Base-by-base conservation (phyloP, 2,888 invertebrate species). In the Scaptomyza reducta region DNA sequence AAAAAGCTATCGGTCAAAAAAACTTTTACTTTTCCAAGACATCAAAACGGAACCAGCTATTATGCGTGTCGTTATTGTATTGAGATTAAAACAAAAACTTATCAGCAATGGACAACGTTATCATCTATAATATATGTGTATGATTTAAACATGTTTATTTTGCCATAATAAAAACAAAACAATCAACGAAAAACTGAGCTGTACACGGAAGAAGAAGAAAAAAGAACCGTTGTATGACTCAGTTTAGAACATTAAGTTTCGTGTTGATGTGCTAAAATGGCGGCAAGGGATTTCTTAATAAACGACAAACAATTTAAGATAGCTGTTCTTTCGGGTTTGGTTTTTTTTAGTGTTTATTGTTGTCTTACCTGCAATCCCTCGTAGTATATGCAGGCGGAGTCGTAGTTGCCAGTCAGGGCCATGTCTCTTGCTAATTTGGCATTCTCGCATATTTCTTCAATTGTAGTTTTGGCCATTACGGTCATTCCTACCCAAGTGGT, bases 361-460 rank as follows among this genome's bases (percentile, higher is more conserved):
- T 6, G 18, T 31, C 27, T 57, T 57, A 74, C 74, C 74, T 77
- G 87, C 22, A 85, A 64, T 40, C 84, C 84, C 70, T 85, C 84
- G 55, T 85, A 85, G 63, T 85, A 85, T 62, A 85, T 85, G 70
- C 96, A 94, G 25, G 99, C 96, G 72, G 97, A 96, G 90, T 99
- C 98, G 91, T 99, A 99, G 92, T 98, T 97, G 22, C 99, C 98
- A 90, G 97, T 95, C 89, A 99, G 93, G 70, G 98, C 97, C 95
- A 96, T 97, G 93, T 99, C 98, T 89, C 99, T 94, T 62, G 98
- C 99, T 92, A 98, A 92, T 92, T 97, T 97, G 66, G 98, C 96
- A 93, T 98, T 98, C 93, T 98, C 98, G 93, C 96, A 96, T 92
- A 98, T 97, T 93, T 97, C 97, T 92, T 95, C 95, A 92, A 96